These are phyloP conservation scores for Nephrotoma appendiculata DNA, from an alignment of 2,888 invertebrate genomes.

Conservation along the genomic window DNA sequence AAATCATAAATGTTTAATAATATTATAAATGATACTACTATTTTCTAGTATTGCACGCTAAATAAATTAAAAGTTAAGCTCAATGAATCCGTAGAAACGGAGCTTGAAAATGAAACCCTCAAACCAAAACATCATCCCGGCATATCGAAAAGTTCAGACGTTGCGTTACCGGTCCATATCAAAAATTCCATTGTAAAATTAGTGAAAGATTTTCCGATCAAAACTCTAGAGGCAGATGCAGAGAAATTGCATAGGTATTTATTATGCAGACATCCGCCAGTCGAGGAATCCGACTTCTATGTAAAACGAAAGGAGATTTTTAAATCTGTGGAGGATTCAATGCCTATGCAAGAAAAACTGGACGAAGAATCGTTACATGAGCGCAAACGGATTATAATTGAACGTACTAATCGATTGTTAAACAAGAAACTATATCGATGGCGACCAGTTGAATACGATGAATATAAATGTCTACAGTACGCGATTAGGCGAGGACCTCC, in stretches of 20 bases:
- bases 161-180: constrained; percentile 45
- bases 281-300: constrained; percentile 40
- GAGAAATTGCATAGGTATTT: constrained; percentile 43
- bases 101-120: constrained; percentile 34
- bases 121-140: constrained; percentile 66
- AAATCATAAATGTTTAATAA: background rate
- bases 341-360: constrained; percentile 21
- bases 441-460: constrained; percentile 56
- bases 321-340: background rate
- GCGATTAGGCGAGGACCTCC: constrained; percentile 52
- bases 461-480: constrained; percentile 50
- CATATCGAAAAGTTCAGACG: constrained; percentile 36
- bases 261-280: constrained; percentile 44
- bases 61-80: background rate
- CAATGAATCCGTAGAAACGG: background rate
- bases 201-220: constrained; percentile 41
- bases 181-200: constrained; percentile 39
- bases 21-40: background rate
- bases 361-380: constrained; percentile 20
- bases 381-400: constrained; percentile 28
- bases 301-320: constrained; percentile 25
- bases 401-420: constrained; percentile 40
- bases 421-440: constrained; percentile 53
- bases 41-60: background rate
- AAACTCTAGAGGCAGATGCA: constrained; percentile 39